Evolutionary conservation across 1,140 invertebrate species (phyloP).

Genomic region (Adelges cooleyi): DNA sequence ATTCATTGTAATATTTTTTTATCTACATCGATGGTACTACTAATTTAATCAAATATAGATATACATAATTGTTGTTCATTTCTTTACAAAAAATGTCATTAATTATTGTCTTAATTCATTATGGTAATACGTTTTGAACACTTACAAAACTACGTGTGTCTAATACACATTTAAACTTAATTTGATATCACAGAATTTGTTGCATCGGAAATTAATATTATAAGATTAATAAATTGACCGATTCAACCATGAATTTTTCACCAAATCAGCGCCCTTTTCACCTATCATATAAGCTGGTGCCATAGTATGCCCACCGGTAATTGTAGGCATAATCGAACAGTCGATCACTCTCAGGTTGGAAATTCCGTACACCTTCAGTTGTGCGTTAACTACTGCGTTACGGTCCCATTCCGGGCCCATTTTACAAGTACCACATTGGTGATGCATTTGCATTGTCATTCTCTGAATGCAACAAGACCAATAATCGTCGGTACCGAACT

Average conservation of each 20-base stretch:
- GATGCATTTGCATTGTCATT: constrained; percentile 55
- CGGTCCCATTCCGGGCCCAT: constrained; percentile 43
- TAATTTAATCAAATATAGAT: no score
- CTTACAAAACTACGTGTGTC: no score
- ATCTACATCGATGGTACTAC: no score
- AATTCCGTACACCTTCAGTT: constrained; percentile 37
- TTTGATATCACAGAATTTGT: no score
- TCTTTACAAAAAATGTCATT: no score
- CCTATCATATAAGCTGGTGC: constrained; percentile 47
- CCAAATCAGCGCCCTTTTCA: constrained; percentile 44
- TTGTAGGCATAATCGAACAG: constrained; percentile 36
- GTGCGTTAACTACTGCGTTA: constrained; percentile 42
- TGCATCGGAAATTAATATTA: no score
- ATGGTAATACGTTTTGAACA: no score
- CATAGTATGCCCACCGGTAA: constrained; percentile 32
- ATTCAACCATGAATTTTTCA: constrained; percentile 38
- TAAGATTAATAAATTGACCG: no score
- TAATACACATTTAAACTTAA: no score
- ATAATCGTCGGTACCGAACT: constrained; percentile 53
- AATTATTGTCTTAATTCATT: no score
- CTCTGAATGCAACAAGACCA: constrained; percentile 59
- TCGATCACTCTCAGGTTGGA: constrained; percentile 38
- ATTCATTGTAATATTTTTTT: no score
- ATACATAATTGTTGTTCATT: no score
- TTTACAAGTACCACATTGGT: constrained; percentile 55